These are phyloP conservation scores for Allygus modestus DNA, from an alignment of 2,888 invertebrate species.

Conservation along the genomic window DNA sequence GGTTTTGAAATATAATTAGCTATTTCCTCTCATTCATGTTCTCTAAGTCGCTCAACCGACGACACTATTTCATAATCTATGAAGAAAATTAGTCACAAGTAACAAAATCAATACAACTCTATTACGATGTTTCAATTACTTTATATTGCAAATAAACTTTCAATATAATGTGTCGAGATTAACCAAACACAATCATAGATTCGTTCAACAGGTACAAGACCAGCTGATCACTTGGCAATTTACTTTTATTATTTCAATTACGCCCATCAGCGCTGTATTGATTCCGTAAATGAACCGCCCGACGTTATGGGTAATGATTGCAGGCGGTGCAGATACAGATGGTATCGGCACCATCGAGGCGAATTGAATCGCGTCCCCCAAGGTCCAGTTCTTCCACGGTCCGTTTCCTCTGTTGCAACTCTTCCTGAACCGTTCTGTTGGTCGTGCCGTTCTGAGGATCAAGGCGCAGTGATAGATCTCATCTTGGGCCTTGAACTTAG, in stretches of 20 bases:
- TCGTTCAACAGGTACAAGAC: background rate
- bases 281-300: constrained; percentile 13
- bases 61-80: too few relatives aligned
- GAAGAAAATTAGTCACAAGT: too few relatives aligned
- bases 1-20: too few relatives aligned
- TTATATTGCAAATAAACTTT: too few relatives aligned
- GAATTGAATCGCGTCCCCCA: constrained; percentile 21
- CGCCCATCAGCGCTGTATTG: constrained; percentile 3
- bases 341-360: constrained; percentile 4
- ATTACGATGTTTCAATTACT: too few relatives aligned
- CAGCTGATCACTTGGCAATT: constrained; percentile 15
- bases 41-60: too few relatives aligned
- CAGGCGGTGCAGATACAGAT: constrained; percentile 7
- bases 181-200: constrained; percentile 15
- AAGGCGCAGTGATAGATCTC: constrained; percentile 22
- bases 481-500: constrained; percentile 33
- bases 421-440: background rate
- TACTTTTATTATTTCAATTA: constrained; percentile 44
- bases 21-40: too few relatives aligned
- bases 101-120: too few relatives aligned
- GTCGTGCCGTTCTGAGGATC: background rate
- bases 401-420: constrained; percentile 20
- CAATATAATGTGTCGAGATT: background rate
- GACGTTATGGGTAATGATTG: constrained; percentile 10
- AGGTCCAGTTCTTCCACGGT: constrained; percentile 25